Percentiles rank a stretch among this genome's conserved stretches.
phyloP scores from a whole-genome alignment of 2,888 invertebrate species.

The Cosmorhoe ocellata region DNA sequence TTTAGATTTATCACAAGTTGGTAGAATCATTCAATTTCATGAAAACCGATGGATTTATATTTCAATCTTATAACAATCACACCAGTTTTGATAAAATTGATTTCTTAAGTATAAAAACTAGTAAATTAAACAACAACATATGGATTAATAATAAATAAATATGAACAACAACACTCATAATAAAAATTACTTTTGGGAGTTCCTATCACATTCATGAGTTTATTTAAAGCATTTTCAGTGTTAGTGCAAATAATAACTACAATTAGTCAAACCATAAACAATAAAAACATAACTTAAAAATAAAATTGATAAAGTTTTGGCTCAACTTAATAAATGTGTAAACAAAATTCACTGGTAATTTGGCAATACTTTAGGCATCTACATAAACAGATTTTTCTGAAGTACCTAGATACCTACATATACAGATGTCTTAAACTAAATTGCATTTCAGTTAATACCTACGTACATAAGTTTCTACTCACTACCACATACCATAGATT shows the following conservation, averaged over 20 bases:
- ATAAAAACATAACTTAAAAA: background rate
- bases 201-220: slow-evolving; percentile 36
- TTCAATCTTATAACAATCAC: too few species aligned
- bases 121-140: slow-evolving; percentile 21
- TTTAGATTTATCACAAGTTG: too few species aligned
- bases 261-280: background rate
- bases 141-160: slow-evolving; percentile 11
- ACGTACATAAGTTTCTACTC: too few species aligned
- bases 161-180: slow-evolving; percentile 22
- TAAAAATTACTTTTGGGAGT: slow-evolving; percentile 24
- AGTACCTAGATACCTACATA: background rate
- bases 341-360: slow-evolving; percentile 9
- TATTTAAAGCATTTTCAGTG: slow-evolving; percentile 30
- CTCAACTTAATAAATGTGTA: background rate
- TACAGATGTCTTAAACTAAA: background rate
- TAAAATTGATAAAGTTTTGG: background rate
- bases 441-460: slow-evolving; percentile 1
- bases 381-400: too few species aligned
- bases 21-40: too few species aligned
- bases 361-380: background rate
- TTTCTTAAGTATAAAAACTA: too few species aligned
- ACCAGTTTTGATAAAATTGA: too few species aligned
- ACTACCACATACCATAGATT: too few species aligned
- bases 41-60: too few species aligned
- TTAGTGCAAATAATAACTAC: slow-evolving; percentile 30